phyloP scores from a whole-genome alignment of 2,888 invertebrate species.

The Napeogenes sylphis region DNA sequence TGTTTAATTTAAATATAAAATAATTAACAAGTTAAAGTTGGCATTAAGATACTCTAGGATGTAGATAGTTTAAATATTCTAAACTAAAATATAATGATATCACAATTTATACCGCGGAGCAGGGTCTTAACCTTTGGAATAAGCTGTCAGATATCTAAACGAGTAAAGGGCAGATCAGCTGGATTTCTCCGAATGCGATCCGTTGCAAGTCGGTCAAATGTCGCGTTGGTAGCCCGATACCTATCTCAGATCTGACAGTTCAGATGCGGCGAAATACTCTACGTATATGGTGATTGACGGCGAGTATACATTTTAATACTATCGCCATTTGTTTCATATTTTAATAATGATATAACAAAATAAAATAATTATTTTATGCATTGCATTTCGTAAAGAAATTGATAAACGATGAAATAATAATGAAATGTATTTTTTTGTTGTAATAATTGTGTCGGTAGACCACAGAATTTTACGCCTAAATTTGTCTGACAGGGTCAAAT shows the following conservation, averaged over 20 bases:
- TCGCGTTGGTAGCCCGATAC: slow-evolving; percentile 23
- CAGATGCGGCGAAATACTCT: slow-evolving; percentile 15
- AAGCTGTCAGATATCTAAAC: slow-evolving; percentile 29
- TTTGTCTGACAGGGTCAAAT: slow-evolving; percentile 19
- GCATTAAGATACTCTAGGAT: not conserved
- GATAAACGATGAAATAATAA: slow-evolving; percentile 1
- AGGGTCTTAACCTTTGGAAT: slow-evolving; percentile 18
- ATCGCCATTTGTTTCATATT: not conserved
- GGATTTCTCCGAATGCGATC: slow-evolving; percentile 22
- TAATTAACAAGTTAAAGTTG: not conserved
- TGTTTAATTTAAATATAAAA: not conserved
- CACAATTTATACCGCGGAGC: slow-evolving; percentile 2
- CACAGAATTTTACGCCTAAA: slow-evolving; percentile 10
- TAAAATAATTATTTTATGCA: no score
- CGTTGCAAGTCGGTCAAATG: slow-evolving; percentile 22
- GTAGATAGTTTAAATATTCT: not conserved
- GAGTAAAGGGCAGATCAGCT: slow-evolving; percentile 27
- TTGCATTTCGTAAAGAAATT: no score
- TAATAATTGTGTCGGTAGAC: slow-evolving; percentile 8
- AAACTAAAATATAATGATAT: slow-evolving; percentile 4
- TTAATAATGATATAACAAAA: not conserved
- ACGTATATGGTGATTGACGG: slow-evolving; percentile 11
- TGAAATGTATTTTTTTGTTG: not conserved
- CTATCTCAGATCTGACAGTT: slow-evolving; percentile 20
- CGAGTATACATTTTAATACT: slow-evolving; percentile 12